phyloP scores from a whole-genome alignment of 2,797 vertebrate species.

The Tadarida brasiliensis region DNA sequence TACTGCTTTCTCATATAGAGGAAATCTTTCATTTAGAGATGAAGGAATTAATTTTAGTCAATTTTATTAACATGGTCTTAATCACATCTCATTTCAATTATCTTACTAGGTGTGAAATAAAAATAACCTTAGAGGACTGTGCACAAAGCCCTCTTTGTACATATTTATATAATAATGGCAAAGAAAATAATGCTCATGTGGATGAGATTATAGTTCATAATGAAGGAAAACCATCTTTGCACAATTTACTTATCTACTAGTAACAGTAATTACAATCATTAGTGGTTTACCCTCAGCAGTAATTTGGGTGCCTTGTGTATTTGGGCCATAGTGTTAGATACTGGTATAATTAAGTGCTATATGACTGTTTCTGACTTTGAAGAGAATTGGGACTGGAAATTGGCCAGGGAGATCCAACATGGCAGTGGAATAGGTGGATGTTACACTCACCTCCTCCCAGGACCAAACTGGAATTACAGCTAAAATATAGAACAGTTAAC shows the following conservation, averaged over 20 bases:
- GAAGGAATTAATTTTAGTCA: slow-evolving; percentile 51
- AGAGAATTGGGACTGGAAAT: slow-evolving; percentile 18
- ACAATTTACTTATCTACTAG: neutral
- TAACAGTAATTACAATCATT: neutral
- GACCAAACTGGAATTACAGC: no score
- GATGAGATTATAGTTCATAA: neutral
- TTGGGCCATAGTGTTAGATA: neutral
- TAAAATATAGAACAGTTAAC: no score
- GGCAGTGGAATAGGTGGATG: no score
- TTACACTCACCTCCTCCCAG: no score
- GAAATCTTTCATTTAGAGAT: slow-evolving; percentile 49
- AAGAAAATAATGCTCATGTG: slow-evolving; percentile 11
- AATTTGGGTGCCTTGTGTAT: neutral
- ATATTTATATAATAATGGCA: slow-evolving; percentile 17
- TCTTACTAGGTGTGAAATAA: slow-evolving; percentile 48
- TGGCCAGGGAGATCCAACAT: neutral
- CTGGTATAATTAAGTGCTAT: neutral
- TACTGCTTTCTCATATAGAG: slow-evolving; percentile 35
- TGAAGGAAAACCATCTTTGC: neutral
- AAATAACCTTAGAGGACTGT: slow-evolving; percentile 29
- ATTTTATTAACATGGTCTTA: slow-evolving; percentile 52
- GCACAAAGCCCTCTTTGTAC: neutral
- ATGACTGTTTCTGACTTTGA: neutral
- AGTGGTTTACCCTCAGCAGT: neutral
- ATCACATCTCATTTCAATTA: slow-evolving; percentile 35